Evolutionary conservation across 2,797 vertebrate species (phyloP).

Genomic region (Cheracebus regulus): DNA sequence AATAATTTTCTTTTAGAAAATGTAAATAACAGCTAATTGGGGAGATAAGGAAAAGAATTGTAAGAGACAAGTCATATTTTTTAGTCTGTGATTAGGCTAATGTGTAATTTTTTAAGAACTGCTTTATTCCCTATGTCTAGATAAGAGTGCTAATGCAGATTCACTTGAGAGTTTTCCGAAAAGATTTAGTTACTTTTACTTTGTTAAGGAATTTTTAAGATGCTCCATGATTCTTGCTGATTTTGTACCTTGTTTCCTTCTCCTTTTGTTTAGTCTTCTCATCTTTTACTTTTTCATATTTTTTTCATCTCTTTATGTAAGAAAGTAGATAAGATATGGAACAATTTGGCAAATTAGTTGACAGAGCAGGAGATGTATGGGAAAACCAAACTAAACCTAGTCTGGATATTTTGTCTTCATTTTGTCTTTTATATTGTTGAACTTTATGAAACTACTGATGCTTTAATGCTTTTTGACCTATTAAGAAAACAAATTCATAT

Average conservation of each 20-base stretch:
- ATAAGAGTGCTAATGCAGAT: not conserved
- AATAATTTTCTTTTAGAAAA: conserved; percentile 3
- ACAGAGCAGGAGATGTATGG: not conserved
- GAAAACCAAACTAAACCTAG: not conserved
- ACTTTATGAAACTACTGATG: not conserved
- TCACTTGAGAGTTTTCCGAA: not conserved
- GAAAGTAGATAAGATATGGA: not conserved
- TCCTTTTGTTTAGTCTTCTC: not conserved
- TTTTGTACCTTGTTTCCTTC: not conserved
- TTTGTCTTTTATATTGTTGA: not conserved
- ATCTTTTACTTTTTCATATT: not conserved
- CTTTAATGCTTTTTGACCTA: not conserved
- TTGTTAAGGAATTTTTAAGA: not conserved
- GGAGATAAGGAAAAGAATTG: not conserved
- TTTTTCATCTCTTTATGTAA: not conserved
- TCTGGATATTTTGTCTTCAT: not conserved
- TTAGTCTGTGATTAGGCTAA: not conserved
- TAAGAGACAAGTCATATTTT: not conserved
- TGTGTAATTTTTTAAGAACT: not conserved
- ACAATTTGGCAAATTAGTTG: not conserved
- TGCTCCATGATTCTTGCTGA: not conserved
- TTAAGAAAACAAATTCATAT: not conserved
- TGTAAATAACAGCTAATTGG: not conserved
- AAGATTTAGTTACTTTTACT: not conserved
- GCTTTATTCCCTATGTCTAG: not conserved